Percentiles rank a stretch among this genome's conserved stretches.
Evolutionary conservation across 2,888 invertebrate genomes (phyloP).

Genomic region (Arge pagana): DNA sequence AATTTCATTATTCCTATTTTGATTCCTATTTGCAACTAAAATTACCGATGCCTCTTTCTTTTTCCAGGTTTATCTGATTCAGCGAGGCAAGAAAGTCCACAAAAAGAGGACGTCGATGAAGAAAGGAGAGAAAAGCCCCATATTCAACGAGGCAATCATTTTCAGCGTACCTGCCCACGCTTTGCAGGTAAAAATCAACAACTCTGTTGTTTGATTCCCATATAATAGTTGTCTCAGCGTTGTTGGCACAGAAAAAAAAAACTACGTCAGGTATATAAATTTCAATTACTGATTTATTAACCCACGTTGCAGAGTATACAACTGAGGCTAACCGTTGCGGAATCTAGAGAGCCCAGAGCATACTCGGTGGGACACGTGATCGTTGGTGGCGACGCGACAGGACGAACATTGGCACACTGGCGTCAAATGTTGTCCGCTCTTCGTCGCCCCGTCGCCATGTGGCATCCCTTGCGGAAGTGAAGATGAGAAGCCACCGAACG

Average conservation of each 20-base stretch:
- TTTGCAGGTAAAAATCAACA: slow-evolving; percentile 61
- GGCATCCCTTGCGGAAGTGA: slow-evolving; percentile 73
- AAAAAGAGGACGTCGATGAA: slow-evolving; percentile 82
- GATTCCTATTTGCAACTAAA: slow-evolving; percentile 3
- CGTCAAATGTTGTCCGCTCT: slow-evolving; percentile 81
- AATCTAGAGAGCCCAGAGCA: slow-evolving; percentile 59
- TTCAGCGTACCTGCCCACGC: slow-evolving; percentile 78
- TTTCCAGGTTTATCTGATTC: slow-evolving; percentile 73
- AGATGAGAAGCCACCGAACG: neutral
- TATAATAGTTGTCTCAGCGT: neutral
- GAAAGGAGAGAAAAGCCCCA: slow-evolving; percentile 74
- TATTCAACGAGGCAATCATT: slow-evolving; percentile 85
- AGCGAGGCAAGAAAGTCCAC: slow-evolving; percentile 79
- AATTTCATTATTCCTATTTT: no score
- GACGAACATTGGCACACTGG: slow-evolving; percentile 78
- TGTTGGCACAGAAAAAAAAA: neutral
- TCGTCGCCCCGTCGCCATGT: slow-evolving; percentile 82
- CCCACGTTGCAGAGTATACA: slow-evolving; percentile 67
- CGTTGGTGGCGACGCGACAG: slow-evolving; percentile 74
- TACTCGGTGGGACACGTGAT: slow-evolving; percentile 80
- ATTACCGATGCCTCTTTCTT: slow-evolving; percentile 14
- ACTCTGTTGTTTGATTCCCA: neutral
- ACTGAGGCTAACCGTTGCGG: slow-evolving; percentile 71
- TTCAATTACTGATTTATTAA: slow-evolving; percentile 1
- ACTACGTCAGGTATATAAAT: neutral